phyloP scores from a whole-genome alignment of 1,140 invertebrate species.

The Dreissena polymorpha region DNA sequence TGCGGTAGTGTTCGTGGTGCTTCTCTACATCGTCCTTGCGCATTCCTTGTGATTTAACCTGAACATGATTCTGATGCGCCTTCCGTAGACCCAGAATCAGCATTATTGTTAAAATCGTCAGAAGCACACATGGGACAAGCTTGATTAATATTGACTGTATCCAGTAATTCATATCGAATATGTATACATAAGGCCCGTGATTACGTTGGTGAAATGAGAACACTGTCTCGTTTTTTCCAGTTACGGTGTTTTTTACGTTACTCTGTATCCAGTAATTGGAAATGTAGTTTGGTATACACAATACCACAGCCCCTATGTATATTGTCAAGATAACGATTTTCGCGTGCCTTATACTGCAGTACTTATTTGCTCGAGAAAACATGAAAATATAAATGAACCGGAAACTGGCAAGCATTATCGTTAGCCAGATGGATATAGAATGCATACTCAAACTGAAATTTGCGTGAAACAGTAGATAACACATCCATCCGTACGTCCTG shows the following conservation, averaged over 20 bases:
- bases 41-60: conserved; percentile 73
- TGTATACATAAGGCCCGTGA: conserved; percentile 24
- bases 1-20: conserved; percentile 86
- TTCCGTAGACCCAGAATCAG: conserved; percentile 80
- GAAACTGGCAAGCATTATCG: conserved; percentile 95
- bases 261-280: conserved; percentile 55
- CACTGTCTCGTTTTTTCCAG: conserved; percentile 27
- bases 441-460: conserved; percentile 91
- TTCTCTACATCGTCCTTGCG: conserved; percentile 74
- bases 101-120: conserved; percentile 79
- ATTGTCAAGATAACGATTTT: conserved; percentile 87
- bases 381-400: conserved; percentile 92
- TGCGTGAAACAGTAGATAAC: conserved; percentile 75
- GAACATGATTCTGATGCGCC: conserved; percentile 77
- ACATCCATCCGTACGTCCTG: conserved; percentile 69
- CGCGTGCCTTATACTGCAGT: conserved; percentile 89
- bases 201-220: conserved; percentile 37
- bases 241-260: background rate
- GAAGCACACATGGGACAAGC: conserved; percentile 80
- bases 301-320: conserved; percentile 86
- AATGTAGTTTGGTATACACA: conserved; percentile 90
- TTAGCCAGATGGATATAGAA: conserved; percentile 96
- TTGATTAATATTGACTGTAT: conserved; percentile 76
- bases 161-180: conserved; percentile 74
- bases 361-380: conserved; percentile 86